Evolutionary conservation across 2,797 vertebrate species (phyloP), one percentile per base, ranked within the genome.

Genomic region (Phylloscopus collybita): DNA sequence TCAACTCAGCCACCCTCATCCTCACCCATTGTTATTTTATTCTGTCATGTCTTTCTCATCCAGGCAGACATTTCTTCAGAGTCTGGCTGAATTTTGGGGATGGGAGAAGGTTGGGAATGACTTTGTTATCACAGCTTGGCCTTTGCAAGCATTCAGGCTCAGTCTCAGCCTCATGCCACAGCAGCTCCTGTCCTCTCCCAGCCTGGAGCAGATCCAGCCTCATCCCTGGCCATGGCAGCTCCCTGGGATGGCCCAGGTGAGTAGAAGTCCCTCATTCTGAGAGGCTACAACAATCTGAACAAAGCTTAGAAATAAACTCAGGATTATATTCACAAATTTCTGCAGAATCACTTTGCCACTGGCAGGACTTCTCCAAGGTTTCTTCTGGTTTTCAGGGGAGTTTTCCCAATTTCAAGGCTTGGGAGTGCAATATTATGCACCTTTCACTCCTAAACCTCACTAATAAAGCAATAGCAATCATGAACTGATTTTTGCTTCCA

Each of bases 131-230:
- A 1, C 36, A 62, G 38, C 5, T 69, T 72, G 47, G 50, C 30
- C 49, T 83, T 70, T 80, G 29, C 6, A 78, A 78, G 49, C 25
- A 26, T n/a, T 82, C 23, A 14, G 42, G 45, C 7, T 74, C 18
- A 1, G 19, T 86, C 44, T 49, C 72, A 62, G 20, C 21, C 44
- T 62, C 11, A 5, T 4, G 14, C 7, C 14, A 4, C 30, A 50
- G 53, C 60, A 90, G 14, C 8, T 76, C 25, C 49, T 2, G 0
- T 12, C 32, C 13, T 8, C 5, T 44, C 22, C 0, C 0, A 61
- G 69, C 45, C 30, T 65, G 53, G 62, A 67, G 69, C n/a, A 62
- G 49, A 34, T 18, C 15, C 16, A 1, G 29, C 76, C 40, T 23
- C 69, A 83, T 4, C n/a, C 25, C 5, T 1, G 53, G 11, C 27